Base-by-base conservation (phyloP, 2,888 invertebrate species). In the Platerodrilus igneus region DNA sequence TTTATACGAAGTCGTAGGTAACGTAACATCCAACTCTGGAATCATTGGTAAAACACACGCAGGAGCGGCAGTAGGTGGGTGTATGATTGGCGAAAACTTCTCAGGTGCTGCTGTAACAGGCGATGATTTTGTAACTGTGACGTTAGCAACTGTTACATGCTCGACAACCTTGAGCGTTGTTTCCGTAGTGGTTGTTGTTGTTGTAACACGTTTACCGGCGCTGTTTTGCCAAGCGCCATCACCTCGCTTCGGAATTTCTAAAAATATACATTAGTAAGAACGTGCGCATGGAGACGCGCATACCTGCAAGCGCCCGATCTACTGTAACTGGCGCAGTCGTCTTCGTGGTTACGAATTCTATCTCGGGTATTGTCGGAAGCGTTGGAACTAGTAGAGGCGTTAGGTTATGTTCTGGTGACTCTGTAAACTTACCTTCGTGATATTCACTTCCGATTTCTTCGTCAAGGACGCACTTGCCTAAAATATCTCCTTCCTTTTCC, bases 381-480 rank as follows among this genome's bases (percentile, higher is more conserved):
- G 48, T 56, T 3, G 66, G 65, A 28, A 62, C 64, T 59, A 40
- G 35, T 52, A 45, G 32, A 22, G 25, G 23, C n/a, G 4, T 22
- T 36, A 11, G n/a, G 9, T 22, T 23, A 14, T 31, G 17, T 40
- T 8, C 23, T 22, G 23, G 28, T 8, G 11, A 17, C 21, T 15
- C 18, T 22, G 14, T 18, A 11, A 22, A 48, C 52, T 51, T 46
- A 61, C 62, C 53, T 22, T 33, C 37, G 42, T 63, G 63, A 4
- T 62, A 52, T 36, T 56, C 58, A 44, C 59, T 62, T 15, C 53
- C 56, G 4, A 60, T 53, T 10, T 51, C 44, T 38, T 59, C 55
- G 42, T 69, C 69, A 16, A 68, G 43, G 9, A 74, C 67, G 56
- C 83, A 83, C 42, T 73, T 76, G 22, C 80, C 80, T 5, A 83